Evolutionary conservation across 2,888 invertebrate species (phyloP), one percentile per base, ranked within the genome.

Genomic region (Dynastes maya): DNA sequence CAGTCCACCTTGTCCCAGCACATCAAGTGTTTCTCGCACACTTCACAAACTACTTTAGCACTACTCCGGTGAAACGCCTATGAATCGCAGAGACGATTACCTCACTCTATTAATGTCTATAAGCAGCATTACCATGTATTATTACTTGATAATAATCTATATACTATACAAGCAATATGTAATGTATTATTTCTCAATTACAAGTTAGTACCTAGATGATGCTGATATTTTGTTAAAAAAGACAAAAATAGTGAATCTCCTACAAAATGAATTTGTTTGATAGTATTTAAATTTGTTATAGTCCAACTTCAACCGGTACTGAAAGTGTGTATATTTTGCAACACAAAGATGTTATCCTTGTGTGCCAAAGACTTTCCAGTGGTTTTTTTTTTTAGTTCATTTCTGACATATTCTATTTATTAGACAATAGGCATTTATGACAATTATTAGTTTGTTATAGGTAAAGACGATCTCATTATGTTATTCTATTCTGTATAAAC

Each of bases 291-390:
- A 45, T 45, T 1, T 8, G 11, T 45, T 11, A 45, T 1, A 2
- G 11, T 45, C 8, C 2, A 45, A 45, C 45, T 45, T 45, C 45
- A 45, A 45, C 45, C 9, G 22, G 27, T 61, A 3, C 22, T 49
- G 40, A 49, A 61, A n/a, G 63, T 53, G 55, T 4, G 40, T 40
- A 45, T 74, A 63, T 61, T 74, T 29, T 27, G 58, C 45, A 74
- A 74, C 61, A 74, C 72, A 61, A 74, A 63, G 72, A 45, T 74
- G 45, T 8, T 74, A 74, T 74, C 49, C 61, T 74, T 74, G 72
- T 74, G 72, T 74, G 72, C 72, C 61, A 74, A 74, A 74, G 72
- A 74, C 45, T 45, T 45, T 58, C 61, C 61, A 71, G 55, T 40
- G 13, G n/a, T 71, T 55, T 55, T 37, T 16, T 16, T 27, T 51